Conservation (phyloP, 2,113 vertebrate species). For the Lucifuga dentata region DNA sequence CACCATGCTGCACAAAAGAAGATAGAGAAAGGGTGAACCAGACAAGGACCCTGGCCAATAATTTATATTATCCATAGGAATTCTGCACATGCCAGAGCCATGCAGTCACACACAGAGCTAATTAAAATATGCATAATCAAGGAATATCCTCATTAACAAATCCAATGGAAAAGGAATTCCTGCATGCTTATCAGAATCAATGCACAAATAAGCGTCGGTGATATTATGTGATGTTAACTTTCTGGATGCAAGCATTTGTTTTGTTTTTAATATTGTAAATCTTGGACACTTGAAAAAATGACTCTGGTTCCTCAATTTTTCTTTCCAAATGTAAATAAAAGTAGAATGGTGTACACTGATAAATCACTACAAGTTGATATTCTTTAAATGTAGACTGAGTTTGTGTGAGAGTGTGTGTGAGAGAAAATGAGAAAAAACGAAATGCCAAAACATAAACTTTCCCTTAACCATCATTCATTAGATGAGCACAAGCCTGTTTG, state of each 20-base stretch:
- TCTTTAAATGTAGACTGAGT: neutral
- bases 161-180: neutral
- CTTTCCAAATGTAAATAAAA: neutral
- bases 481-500: conserved; percentile 27
- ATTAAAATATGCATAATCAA: conserved; percentile 34
- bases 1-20: conserved; percentile 58
- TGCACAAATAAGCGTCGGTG: neutral
- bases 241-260: neutral
- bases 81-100: conserved; percentile 37
- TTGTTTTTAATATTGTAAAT: neutral
- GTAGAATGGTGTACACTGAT: neutral
- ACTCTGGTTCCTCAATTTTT: neutral
- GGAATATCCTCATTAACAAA: conserved; percentile 11
- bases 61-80: conserved; percentile 45
- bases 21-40: conserved; percentile 51
- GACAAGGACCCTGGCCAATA: conserved; percentile 46
- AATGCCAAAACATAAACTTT: neutral
- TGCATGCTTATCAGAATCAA: neutral
- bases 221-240: too few species aligned
- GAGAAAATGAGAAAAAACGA: neutral
- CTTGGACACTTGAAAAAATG: neutral
- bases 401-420: neutral
- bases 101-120: conserved; percentile 25
- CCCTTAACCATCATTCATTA: conserved; percentile 4
- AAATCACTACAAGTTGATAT: conserved; percentile 1